Evolutionary conservation across 1,140 invertebrate species (phyloP), one percentile per base, ranked within the genome.

Genomic region (Danaus melanippus): DNA sequence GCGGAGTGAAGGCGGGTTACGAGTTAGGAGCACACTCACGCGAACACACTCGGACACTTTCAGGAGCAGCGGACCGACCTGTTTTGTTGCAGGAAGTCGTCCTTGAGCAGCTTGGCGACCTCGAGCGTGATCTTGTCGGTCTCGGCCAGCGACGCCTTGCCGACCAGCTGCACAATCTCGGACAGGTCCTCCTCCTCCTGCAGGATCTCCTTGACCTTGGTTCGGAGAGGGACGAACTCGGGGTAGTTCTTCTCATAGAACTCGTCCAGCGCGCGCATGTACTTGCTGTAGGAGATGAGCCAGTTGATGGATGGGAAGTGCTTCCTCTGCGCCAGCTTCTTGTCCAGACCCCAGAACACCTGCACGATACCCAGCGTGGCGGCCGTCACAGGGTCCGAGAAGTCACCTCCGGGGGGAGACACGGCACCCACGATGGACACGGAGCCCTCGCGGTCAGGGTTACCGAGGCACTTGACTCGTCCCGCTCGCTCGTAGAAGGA

Each of bases 301-400:
- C 98, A 99, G 88, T 99, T 99, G 85, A 99, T 97, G 54, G 98
- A 99, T 42, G 98, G 98, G 91, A 99, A 99, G 89, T 99, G 98
- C 88, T 99, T 99, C 60, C 98, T 91, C 88, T 99, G 98, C 3
- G 98, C 98, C 47, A 99, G 90, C 87, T 99, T 99, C 88, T 99
- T 99, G 84, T 99, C 98, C 67, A 99, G 89, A 71, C 98, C 98
- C 98, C 98, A 99, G 90, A 99, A 99, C 82, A 99, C 98, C 90
- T 99, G 98, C 12, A 99, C 98, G 84, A 99, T 99, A 92, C 97
- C 96, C 49, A 99, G 91, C 15, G 98, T 99, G 56, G 98, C 98
- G 8, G 98, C 97, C 6, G 98, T 99, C 17, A 99, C 98, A 58
- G 98, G 98, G 92, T 99, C 98, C 40, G 98, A 99, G 91, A 99